A percentile compares a stretch with the other conserved stretches of the same genome.
Conservation (phyloP, 2,797 vertebrate species). For the Clarias pachynema region DNA sequence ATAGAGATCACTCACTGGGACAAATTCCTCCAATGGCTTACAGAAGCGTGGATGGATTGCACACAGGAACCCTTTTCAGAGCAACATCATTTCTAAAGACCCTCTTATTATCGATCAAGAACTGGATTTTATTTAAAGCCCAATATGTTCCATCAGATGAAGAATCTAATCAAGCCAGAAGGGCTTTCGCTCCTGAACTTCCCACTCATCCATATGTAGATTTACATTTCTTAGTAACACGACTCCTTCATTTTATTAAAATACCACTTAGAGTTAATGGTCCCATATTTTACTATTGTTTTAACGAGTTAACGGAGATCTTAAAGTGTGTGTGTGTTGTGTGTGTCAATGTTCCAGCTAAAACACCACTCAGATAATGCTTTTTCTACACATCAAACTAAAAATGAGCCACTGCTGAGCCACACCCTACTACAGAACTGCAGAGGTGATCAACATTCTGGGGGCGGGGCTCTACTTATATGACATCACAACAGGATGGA, state of each 20-base stretch:
- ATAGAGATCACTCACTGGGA: not conserved
- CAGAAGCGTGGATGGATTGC: not conserved
- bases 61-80: not conserved
- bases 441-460: no score
- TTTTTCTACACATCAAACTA: no score
- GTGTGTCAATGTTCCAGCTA: no score
- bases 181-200: not conserved
- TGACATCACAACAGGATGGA: no score
- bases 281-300: no score
- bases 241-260: not conserved
- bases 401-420: no score
- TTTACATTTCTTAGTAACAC: not conserved
- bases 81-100: not conserved
- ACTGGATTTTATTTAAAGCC: not conserved
- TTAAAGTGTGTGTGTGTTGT: no score
- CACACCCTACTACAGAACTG: no score
- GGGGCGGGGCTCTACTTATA: no score
- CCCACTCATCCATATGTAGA: not conserved
- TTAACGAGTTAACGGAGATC: no score
- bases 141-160: not conserved
- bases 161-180: not conserved
- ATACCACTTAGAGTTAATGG: not conserved
- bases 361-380: no score
- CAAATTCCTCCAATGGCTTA: not conserved
- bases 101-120: not conserved